phyloP scores from a whole-genome alignment of 2,888 invertebrate species.

The Hypsopygia costalis region DNA sequence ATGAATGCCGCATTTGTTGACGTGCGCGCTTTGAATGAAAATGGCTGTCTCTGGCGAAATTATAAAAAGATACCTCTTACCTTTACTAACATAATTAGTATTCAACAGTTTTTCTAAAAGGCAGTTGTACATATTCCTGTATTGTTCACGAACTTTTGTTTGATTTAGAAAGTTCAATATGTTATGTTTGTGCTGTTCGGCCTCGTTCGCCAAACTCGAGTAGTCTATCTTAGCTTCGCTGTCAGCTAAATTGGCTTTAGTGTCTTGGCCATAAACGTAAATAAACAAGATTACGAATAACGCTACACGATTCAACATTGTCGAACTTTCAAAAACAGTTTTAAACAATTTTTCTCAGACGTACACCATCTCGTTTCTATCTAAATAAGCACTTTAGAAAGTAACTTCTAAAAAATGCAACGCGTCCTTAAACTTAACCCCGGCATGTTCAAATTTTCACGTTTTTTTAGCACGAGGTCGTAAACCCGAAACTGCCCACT shows the following conservation, averaged over 20 bases:
- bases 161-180: slow-evolving; percentile 55
- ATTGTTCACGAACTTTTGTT: slow-evolving; percentile 40
- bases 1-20: no score
- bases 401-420: background rate
- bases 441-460: background rate
- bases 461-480: background rate
- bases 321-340: background rate
- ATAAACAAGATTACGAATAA: background rate
- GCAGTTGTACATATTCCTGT: slow-evolving; percentile 46
- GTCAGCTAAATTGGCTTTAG: slow-evolving; percentile 23
- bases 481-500: slow-evolving; percentile 3
- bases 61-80: no score
- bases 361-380: background rate
- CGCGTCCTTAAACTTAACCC: background rate
- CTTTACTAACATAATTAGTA: no score
- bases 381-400: background rate
- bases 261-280: slow-evolving; percentile 18
- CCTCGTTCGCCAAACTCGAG: slow-evolving; percentile 48
- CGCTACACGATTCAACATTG: background rate
- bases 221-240: slow-evolving; percentile 49
- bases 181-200: slow-evolving; percentile 52
- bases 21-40: no score
- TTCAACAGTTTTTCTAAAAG: slow-evolving; percentile 39
- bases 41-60: no score
- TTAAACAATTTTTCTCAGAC: background rate